Evolutionary conservation across 2,888 invertebrate species (phyloP).

Genomic region (Autographa gamma): DNA sequence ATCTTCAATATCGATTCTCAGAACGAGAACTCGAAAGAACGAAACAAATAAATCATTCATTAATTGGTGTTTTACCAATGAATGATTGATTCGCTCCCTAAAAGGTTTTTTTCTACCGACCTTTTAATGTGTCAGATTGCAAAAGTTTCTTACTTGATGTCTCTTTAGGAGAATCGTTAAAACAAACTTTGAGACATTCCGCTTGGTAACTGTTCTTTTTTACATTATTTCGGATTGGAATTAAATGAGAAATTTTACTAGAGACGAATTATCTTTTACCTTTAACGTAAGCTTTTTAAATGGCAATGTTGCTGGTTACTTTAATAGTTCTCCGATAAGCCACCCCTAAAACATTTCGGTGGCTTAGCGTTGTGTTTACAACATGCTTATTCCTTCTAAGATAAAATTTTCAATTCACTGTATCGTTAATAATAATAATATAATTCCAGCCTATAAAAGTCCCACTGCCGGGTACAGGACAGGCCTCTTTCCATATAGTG

Average conservation of each 20-base stretch:
- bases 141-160: slow-evolving; percentile 1
- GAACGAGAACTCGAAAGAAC: neutral
- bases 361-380: too few species aligned
- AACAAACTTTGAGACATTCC: slow-evolving; percentile 1
- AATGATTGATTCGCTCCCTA: slow-evolving; percentile 1
- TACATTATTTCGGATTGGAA: neutral
- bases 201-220: neutral
- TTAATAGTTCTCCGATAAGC: too few species aligned
- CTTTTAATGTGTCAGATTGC: slow-evolving; percentile 6
- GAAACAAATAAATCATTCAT: slow-evolving; percentile 7
- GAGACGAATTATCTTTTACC: neutral
- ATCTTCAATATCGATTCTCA: neutral
- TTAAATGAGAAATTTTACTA: neutral
- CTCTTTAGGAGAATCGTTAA: neutral
- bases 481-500: too few species aligned
- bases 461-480: too few species aligned
- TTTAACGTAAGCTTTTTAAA: neutral
- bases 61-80: slow-evolving; percentile 7
- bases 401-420: too few species aligned
- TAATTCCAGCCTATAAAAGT: too few species aligned
- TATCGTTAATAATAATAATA: too few species aligned
- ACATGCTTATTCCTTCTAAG: too few species aligned
- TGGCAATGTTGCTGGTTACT: too few species aligned
- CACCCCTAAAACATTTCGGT: too few species aligned
- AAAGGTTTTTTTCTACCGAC: slow-evolving; percentile 1